These are phyloP conservation scores for Penaeus indicus DNA, from an alignment of 1,140 invertebrate genomes.

Conservation along the genomic window DNA sequence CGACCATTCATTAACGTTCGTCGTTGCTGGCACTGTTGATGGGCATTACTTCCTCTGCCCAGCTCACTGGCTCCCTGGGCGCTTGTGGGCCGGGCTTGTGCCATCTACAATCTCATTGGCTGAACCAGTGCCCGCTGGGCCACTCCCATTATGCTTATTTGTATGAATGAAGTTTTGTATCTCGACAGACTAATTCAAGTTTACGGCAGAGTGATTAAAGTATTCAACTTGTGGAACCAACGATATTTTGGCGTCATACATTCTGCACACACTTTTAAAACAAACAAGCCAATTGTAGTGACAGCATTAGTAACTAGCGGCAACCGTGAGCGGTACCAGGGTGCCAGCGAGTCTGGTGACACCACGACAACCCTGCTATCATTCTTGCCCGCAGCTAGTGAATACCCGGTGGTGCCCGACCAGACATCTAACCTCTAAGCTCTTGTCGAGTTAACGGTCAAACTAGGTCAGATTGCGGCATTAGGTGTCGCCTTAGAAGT, in stretches of 20 bases:
- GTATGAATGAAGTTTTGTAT: too few relatives aligned
- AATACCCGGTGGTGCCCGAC: slow-evolving; percentile 1
- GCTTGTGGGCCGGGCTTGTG: too few relatives aligned
- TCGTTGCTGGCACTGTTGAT: too few relatives aligned
- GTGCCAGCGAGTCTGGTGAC: slow-evolving; percentile 50
- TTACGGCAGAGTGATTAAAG: too few relatives aligned
- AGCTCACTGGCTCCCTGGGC: too few relatives aligned
- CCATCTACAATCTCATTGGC: too few relatives aligned
- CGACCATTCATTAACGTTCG: too few relatives aligned
- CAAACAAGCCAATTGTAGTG: not conserved
- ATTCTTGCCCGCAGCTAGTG: slow-evolving; percentile 3
- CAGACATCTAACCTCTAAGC: not conserved
- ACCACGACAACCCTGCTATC: slow-evolving; percentile 3
- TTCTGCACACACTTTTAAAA: not conserved
- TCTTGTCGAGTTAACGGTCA: not conserved
- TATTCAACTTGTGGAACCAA: too few relatives aligned
- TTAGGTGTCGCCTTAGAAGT: not conserved
- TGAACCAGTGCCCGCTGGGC: too few relatives aligned
- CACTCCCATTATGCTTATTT: too few relatives aligned
- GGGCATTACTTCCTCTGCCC: too few relatives aligned
- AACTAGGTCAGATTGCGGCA: not conserved
- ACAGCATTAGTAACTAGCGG: not conserved
- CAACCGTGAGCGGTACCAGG: slow-evolving; percentile 40
- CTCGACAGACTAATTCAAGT: too few relatives aligned
- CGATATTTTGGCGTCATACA: not conserved